These are phyloP conservation scores for Orcinus orca DNA, from an alignment of 2,113 vertebrate species.

Conservation along the genomic window DNA sequence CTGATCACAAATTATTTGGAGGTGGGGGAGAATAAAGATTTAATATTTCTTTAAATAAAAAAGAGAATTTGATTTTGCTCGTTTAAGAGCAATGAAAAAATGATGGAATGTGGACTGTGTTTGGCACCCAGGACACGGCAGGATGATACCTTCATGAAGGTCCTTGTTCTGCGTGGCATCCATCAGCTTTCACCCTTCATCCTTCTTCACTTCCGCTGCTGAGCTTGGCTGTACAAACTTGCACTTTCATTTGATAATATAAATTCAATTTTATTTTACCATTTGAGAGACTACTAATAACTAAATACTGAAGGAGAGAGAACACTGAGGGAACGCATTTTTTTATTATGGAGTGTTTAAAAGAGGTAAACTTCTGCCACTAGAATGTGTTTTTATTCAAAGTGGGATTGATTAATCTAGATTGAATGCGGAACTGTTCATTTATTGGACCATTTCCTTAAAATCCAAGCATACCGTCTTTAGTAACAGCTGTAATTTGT, in stretches of 20 bases:
- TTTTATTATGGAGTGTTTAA: slow-evolving; percentile 51
- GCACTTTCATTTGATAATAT: slow-evolving; percentile 72
- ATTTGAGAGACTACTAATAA: slow-evolving; percentile 31
- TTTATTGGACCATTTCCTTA: slow-evolving; percentile 64
- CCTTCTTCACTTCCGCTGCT: slow-evolving; percentile 67
- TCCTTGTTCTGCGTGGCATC: neutral
- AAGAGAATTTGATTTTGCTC: slow-evolving; percentile 81
- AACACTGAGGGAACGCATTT: neutral
- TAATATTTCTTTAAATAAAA: slow-evolving; percentile 75
- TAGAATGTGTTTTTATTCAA: slow-evolving; percentile 73
- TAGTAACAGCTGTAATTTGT: slow-evolving; percentile 71
- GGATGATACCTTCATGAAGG: neutral
- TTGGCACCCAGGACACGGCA: neutral
- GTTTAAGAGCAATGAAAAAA: slow-evolving; percentile 83
- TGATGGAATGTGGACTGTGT: neutral
- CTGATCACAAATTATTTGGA: slow-evolving; percentile 73
- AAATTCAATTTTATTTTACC: slow-evolving; percentile 48
- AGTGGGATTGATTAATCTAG: slow-evolving; percentile 68
- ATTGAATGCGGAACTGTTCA: slow-evolving; percentile 56
- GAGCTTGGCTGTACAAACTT: slow-evolving; percentile 76
- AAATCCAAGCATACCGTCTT: slow-evolving; percentile 68
- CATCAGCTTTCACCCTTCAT: neutral
- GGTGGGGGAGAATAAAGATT: slow-evolving; percentile 54
- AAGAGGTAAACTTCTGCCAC: slow-evolving; percentile 51
- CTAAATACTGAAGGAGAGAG: slow-evolving; percentile 50